These are phyloP conservation scores for Gymnoscopelus microlampas DNA, from an alignment of 2,797 vertebrate species.

Conservation along the genomic window DNA sequence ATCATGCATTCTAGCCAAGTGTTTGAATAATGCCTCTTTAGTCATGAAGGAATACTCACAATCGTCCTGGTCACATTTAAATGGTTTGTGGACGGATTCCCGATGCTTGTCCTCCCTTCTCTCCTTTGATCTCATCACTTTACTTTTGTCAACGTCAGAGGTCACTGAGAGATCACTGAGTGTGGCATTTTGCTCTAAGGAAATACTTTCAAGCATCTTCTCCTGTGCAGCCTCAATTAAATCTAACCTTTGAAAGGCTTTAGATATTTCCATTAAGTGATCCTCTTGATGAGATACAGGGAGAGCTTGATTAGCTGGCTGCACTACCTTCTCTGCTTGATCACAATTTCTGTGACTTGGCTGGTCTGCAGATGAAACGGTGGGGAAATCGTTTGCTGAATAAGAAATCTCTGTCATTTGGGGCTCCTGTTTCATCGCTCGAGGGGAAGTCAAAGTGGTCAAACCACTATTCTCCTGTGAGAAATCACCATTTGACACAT, in stretches of 20 bases:
- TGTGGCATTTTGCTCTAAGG: slow-evolving; percentile 61
- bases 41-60: slow-evolving; percentile 98
- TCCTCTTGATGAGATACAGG: slow-evolving; percentile 82
- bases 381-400: slow-evolving; percentile 46
- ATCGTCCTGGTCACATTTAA: slow-evolving; percentile 90
- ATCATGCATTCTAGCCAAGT: slow-evolving; percentile 92
- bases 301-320: slow-evolving; percentile 50
- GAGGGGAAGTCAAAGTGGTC: slow-evolving; percentile 66
- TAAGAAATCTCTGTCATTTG: slow-evolving; percentile 61
- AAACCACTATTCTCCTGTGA: slow-evolving; percentile 70
- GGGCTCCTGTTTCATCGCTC: slow-evolving; percentile 75
- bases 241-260: slow-evolving; percentile 90
- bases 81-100: slow-evolving; percentile 91
- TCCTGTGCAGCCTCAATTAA: slow-evolving; percentile 84
- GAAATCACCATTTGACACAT: slow-evolving; percentile 76
- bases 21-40: slow-evolving; percentile 97
- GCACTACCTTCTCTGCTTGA: slow-evolving; percentile 46
- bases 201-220: slow-evolving; percentile 65
- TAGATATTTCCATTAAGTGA: slow-evolving; percentile 91
- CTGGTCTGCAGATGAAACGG: slow-evolving; percentile 59
- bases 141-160: slow-evolving; percentile 66
- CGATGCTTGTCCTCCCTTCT: slow-evolving; percentile 78
- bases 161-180: slow-evolving; percentile 52
- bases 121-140: slow-evolving; percentile 68
- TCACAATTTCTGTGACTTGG: slow-evolving; percentile 15